phyloP scores from a whole-genome alignment of 2,888 invertebrate genomes.

The Euphydryas editha region DNA sequence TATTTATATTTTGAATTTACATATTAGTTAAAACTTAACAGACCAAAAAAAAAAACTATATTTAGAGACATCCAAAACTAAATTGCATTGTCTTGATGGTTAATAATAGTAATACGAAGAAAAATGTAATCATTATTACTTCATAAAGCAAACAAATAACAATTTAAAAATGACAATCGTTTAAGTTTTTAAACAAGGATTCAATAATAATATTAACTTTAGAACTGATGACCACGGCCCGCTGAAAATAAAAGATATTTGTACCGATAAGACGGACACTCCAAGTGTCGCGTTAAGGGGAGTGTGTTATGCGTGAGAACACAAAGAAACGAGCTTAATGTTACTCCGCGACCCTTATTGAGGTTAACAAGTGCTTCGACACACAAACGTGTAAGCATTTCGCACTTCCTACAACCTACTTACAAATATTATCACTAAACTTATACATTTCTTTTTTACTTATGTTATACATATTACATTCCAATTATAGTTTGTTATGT shows the following conservation, averaged over 20 bases:
- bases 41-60: no score
- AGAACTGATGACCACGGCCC: background rate
- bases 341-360: slow-evolving; percentile 36
- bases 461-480: no score
- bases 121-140: no score
- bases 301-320: slow-evolving; percentile 37
- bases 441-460: slow-evolving; percentile 2
- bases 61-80: no score
- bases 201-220: background rate
- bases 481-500: no score
- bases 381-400: slow-evolving; percentile 32
- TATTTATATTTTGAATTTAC: no score
- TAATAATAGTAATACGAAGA: no score
- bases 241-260: slow-evolving; percentile 23
- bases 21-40: no score
- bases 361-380: slow-evolving; percentile 41
- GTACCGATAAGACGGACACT: slow-evolving; percentile 26
- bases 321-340: slow-evolving; percentile 40
- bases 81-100: no score
- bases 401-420: slow-evolving; percentile 30
- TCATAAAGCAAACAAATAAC: no score
- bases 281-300: slow-evolving; percentile 28
- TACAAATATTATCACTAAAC: slow-evolving; percentile 13
- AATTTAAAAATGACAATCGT: no score
- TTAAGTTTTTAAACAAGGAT: no score